A percentile compares a stretch with the other conserved stretches of the same genome.
Conservation (phyloP, 2,888 invertebrate genomes). For the Lagria hirta region DNA sequence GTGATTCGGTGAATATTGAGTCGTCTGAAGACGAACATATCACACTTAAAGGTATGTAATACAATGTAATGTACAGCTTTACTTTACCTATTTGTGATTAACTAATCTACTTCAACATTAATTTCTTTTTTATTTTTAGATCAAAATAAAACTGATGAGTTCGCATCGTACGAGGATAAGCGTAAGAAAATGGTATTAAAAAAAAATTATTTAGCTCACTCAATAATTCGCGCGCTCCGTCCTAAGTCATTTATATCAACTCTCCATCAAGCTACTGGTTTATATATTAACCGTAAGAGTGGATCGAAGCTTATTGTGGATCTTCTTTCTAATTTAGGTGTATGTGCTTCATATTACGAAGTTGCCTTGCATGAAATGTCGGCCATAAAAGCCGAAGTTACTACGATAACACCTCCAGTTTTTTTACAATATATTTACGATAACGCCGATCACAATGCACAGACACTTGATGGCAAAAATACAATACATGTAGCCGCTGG, state of each 20-base stretch:
- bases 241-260: conserved; percentile 30
- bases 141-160: no score
- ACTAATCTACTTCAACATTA: no score
- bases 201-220: conserved; percentile 19
- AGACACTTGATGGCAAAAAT: conserved; percentile 29
- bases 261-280: conserved; percentile 22
- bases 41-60: no score
- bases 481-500: conserved; percentile 33
- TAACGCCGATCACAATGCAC: conserved; percentile 31
- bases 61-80: no score
- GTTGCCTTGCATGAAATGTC: conserved; percentile 31
- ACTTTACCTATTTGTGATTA: no score
- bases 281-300: conserved; percentile 33
- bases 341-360: conserved; percentile 34
- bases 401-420: conserved; percentile 10
- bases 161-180: no score
- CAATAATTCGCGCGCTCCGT: conserved; percentile 25
- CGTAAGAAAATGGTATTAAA: no score
- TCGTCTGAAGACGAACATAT: no score
- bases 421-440: conserved; percentile 28
- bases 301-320: conserved; percentile 33
- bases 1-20: no score
- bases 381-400: conserved; percentile 27
- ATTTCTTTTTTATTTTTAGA: no score
- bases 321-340: conserved; percentile 30